These are phyloP conservation scores for Cryptomyrus ogoouensis DNA, from an alignment of 2,113 vertebrate genomes.

Conservation along the genomic window DNA sequence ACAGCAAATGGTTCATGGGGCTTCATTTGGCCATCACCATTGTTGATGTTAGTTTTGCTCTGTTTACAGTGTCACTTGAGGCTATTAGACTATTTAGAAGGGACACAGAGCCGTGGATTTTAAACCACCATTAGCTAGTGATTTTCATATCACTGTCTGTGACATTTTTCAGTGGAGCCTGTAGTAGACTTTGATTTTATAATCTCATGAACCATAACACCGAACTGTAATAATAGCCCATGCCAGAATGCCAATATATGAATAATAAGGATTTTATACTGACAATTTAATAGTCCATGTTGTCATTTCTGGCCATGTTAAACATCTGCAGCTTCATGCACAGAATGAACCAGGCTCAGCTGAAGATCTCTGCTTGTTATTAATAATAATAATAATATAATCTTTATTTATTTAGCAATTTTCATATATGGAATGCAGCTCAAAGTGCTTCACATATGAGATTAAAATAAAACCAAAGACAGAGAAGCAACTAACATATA, in stretches of 20 bases:
- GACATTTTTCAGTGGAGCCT: background rate
- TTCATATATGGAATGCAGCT: no score
- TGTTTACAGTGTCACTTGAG: background rate
- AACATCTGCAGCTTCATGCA: background rate
- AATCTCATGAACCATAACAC: background rate
- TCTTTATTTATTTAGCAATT: no score
- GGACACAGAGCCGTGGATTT: background rate
- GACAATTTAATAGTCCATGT: background rate
- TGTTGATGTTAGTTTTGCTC: background rate
- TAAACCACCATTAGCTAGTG: no score
- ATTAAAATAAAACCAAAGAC: no score
- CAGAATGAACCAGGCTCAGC: background rate
- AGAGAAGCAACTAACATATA: no score
- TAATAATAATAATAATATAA: background rate
- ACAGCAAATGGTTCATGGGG: background rate
- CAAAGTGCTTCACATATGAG: no score
- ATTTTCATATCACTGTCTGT: background rate
- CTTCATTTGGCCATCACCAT: background rate
- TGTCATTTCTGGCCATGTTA: background rate
- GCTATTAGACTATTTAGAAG: background rate
- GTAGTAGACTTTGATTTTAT: background rate
- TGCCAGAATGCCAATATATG: background rate
- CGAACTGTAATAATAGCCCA: background rate
- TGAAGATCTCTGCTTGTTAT: background rate
- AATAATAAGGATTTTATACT: conserved; percentile 14